Evolutionary conservation across 2,797 vertebrate species (phyloP), one percentile per base, ranked within the genome.

Genomic region (Fratercula arctica): DNA sequence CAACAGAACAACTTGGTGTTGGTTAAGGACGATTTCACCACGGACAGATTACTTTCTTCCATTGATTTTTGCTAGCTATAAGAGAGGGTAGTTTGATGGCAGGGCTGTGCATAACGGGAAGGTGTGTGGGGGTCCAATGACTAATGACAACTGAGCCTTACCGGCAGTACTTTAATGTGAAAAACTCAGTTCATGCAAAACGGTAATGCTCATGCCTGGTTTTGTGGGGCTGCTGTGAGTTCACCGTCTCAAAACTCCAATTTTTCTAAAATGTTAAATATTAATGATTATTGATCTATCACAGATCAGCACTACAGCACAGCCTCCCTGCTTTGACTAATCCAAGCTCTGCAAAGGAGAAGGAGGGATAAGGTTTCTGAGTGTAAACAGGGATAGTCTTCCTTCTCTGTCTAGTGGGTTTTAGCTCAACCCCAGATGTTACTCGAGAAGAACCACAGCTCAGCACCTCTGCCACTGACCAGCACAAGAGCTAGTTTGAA

Each of bases 91-190:
- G 4, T 80, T 77, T 77, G 45, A 43, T 61, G 39, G 6, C 37
- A 59, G 29, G 26, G 43, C 29, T 81, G 7, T 69, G 20, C 6
- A 2, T 51, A 64, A 68, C 35, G 11, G 18, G 11, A 90, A 75
- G 16, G 11, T 3, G 2, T 2, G 1, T n/a, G 26, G 6, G 23
- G 5, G 4, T 63, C 18, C 14, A 48, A 9, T 41, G 28, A 43
- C 5, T 85, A 13, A 18, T 35, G 57, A 23, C 3, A 78, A 54
- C 19, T 75, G 31, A 78, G 39, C 10, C 14, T 53, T 72, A 86
- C 2, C 6, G 25, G 13, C 6, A 37, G 16, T 51, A 57, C 54
- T 87, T 95, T 70, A 60, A 68, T 88, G 25, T 15, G 8, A 80
- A 79, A 85, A 91, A 41, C 17, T 50, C 16, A 16, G 5, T 33